Percentiles rank a stretch among this genome's conserved stretches.
phyloP scores from a whole-genome alignment of 2,888 invertebrate genomes.

The Galeruca laticollis region DNA sequence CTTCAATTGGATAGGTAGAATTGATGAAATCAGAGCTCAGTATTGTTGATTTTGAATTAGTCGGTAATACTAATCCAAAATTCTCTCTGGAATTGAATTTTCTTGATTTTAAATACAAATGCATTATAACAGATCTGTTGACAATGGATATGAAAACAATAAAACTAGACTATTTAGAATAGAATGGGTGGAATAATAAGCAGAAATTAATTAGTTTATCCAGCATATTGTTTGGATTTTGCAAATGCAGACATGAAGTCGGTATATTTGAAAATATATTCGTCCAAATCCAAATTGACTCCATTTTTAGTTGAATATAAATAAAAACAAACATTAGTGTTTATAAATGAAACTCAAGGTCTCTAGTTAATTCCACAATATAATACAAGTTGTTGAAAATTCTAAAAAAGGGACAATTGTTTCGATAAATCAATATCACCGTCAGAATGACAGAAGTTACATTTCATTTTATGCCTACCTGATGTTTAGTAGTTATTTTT shows the following conservation, averaged over 20 bases:
- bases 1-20: background rate
- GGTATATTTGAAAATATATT: background rate
- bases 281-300: background rate
- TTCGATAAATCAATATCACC: no score
- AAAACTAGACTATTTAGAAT: background rate
- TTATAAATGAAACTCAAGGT: no score
- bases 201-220: background rate
- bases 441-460: no score
- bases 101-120: slow-evolving; percentile 1
- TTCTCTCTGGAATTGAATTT: background rate
- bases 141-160: background rate
- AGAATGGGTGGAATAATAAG: background rate
- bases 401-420: no score
- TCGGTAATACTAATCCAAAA: background rate
- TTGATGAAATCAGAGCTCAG: background rate
- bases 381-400: no score
- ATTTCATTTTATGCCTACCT: no score
- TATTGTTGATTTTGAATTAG: background rate
- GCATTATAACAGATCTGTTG: background rate
- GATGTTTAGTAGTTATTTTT: no score
- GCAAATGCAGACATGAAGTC: background rate
- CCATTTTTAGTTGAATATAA: background rate
- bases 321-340: no score
- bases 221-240: background rate
- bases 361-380: no score